A percentile compares a stretch with the other conserved stretches of the same genome.
phyloP scores from a whole-genome alignment of 2,113 vertebrate genomes.

The Meriones unguiculatus region DNA sequence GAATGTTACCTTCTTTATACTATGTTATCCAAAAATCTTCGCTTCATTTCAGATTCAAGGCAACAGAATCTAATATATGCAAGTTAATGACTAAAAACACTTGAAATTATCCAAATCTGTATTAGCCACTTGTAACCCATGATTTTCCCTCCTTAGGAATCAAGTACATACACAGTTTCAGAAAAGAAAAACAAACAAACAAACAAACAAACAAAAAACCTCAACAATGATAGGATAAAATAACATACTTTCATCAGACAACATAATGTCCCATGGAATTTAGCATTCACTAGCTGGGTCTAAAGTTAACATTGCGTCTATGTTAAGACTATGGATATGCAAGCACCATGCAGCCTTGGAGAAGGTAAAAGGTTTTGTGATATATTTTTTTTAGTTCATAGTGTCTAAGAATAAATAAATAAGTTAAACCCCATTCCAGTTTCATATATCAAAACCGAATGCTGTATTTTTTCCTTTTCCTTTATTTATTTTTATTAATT shows the following conservation, averaged over 20 bases:
- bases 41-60: background rate
- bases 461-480: no score
- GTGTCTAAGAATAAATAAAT: constrained; percentile 34
- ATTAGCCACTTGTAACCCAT: background rate
- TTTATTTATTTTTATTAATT: no score
- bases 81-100: background rate
- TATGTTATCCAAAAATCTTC: background rate
- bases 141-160: background rate
- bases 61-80: background rate
- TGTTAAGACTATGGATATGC: background rate
- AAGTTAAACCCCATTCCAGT: background rate
- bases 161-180: background rate
- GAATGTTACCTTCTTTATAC: constrained; percentile 4
- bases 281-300: background rate
- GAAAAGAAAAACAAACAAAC: background rate
- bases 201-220: background rate
- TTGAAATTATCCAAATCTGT: background rate
- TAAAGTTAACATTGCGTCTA: constrained; percentile 19
- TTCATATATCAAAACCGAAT: background rate
- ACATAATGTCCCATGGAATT: background rate
- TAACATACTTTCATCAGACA: background rate
- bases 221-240: background rate
- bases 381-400: background rate
- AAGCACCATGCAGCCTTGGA: background rate
- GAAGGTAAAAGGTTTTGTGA: background rate